Conservation (phyloP, 1,140 invertebrate species). For the Macrobrachium rosenbergii region DNA sequence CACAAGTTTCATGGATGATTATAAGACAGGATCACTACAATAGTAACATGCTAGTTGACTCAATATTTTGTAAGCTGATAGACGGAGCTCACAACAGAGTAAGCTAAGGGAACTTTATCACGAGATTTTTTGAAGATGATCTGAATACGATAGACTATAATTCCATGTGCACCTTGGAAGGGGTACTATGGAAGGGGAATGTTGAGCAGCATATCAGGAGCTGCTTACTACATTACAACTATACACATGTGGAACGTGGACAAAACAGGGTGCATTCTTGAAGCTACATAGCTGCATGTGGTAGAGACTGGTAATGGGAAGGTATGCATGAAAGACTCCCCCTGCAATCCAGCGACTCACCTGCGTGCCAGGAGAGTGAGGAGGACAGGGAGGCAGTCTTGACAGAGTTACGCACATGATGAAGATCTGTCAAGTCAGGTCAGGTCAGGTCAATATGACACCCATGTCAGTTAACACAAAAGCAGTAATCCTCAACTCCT, state of each 20-base stretch:
- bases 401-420: constrained; percentile 66
- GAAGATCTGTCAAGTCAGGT: constrained; percentile 65
- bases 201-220: constrained; percentile 37
- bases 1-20: too few relatives aligned
- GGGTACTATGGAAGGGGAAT: constrained; percentile 21
- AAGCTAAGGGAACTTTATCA: too few relatives aligned
- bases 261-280: constrained; percentile 52
- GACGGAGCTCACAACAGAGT: too few relatives aligned
- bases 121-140: too few relatives aligned
- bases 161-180: constrained; percentile 9
- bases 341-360: constrained; percentile 61
- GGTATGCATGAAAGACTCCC: constrained; percentile 42
- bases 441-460: constrained; percentile 61
- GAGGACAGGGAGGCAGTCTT: constrained; percentile 65
- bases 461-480: constrained; percentile 38
- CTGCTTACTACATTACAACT: constrained; percentile 16
- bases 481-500: constrained; percentile 59
- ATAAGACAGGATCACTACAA: too few relatives aligned
- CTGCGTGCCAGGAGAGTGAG: constrained; percentile 66
- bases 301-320: constrained; percentile 33
- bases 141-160: background rate
- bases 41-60: too few relatives aligned
- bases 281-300: constrained; percentile 56
- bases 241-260: constrained; percentile 40
- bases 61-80: too few relatives aligned